Evolutionary conservation across 2,113 vertebrate genomes (phyloP).

Genomic region (Macaca fascicularis): DNA sequence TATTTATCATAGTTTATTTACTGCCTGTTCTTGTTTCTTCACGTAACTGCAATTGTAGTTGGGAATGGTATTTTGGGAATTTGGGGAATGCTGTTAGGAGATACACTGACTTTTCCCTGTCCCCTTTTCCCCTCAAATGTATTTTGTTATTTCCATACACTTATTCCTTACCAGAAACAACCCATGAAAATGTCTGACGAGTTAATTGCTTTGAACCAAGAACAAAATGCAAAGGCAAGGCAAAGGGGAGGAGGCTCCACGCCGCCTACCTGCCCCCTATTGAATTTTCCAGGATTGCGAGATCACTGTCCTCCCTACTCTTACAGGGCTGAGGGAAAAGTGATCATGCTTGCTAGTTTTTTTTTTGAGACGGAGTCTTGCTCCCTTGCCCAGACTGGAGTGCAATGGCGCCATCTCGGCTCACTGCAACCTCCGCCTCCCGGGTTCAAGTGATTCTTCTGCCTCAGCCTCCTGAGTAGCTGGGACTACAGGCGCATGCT

Average conservation of each 20-base stretch:
- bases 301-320: not conserved
- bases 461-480: too few species aligned
- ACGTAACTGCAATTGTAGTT: not conserved
- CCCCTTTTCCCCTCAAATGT: not conserved
- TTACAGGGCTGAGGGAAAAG: not conserved
- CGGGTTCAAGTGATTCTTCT: too few species aligned
- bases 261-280: rapidly evolving
- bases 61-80: constrained; percentile 51
- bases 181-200: not conserved
- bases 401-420: too few species aligned
- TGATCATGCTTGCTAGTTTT: not conserved
- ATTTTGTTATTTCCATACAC: not conserved
- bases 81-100: not conserved
- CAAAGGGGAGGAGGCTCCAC: rapidly evolving
- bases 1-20: not conserved
- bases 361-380: too few species aligned
- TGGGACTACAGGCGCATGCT: too few species aligned
- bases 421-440: too few species aligned
- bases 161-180: rapidly evolving
- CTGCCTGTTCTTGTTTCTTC: constrained; percentile 45
- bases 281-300: not conserved
- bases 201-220: not conserved
- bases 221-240: not conserved
- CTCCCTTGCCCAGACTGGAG: too few species aligned
- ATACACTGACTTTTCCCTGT: not conserved